These are phyloP conservation scores for Mythimna ferrago DNA, from an alignment of 2,888 invertebrate species.

Conservation along the genomic window DNA sequence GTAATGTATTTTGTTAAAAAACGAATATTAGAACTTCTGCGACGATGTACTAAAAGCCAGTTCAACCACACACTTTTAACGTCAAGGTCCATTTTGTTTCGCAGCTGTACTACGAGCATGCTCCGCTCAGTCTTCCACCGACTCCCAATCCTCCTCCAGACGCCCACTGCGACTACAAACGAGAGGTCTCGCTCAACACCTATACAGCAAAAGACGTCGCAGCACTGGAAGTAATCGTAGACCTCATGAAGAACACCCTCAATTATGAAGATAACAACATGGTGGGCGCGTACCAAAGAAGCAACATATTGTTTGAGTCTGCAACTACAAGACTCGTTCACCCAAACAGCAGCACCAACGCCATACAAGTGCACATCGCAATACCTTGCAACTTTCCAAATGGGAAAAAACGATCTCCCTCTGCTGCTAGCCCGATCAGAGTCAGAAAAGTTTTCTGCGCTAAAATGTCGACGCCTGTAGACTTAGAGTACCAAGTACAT, in stretches of 20 bases:
- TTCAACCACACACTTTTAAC: background rate
- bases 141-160: background rate
- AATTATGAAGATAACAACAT: constrained; percentile 61
- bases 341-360: constrained; percentile 59
- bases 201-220: constrained; percentile 81
- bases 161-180: constrained; percentile 21
- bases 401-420: constrained; percentile 71
- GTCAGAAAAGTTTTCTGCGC: constrained; percentile 81
- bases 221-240: constrained; percentile 80
- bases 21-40: no score
- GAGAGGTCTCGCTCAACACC: constrained; percentile 60
- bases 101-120: constrained; percentile 33
- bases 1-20: no score
- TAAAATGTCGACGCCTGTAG: constrained; percentile 79
- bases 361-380: constrained; percentile 81
- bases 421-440: constrained; percentile 58
- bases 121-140: background rate
- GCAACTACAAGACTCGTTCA: constrained; percentile 5
- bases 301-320: background rate
- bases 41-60: background rate
- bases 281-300: background rate
- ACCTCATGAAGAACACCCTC: constrained; percentile 73
- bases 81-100: background rate
- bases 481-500: constrained; percentile 81
- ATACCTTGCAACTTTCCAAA: constrained; percentile 70